phyloP scores from a whole-genome alignment of 2,888 invertebrate species.

The Apocheima hispidaria region DNA sequence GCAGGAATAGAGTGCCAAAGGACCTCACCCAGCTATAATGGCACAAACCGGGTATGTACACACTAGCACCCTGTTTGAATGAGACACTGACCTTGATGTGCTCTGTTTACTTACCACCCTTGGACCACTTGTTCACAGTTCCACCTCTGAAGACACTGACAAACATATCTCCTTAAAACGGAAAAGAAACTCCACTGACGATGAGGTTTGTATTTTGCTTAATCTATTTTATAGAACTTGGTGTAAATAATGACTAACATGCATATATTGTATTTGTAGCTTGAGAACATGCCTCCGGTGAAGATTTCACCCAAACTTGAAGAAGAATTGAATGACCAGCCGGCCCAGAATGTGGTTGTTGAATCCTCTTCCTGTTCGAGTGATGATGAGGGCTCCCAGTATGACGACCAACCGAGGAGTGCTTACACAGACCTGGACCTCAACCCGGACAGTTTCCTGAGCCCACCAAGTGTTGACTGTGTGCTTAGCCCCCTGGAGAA shows the following conservation, averaged over 20 bases:
- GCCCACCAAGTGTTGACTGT: slow-evolving; percentile 81
- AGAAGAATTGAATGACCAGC: slow-evolving; percentile 66
- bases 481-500: slow-evolving; percentile 81
- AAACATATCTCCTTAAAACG: slow-evolving; percentile 75
- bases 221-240: slow-evolving; percentile 28
- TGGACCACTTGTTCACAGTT: slow-evolving; percentile 66
- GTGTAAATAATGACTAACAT: slow-evolving; percentile 5
- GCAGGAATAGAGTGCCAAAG: slow-evolving; percentile 60
- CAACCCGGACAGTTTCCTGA: slow-evolving; percentile 80
- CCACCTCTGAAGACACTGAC: slow-evolving; percentile 72
- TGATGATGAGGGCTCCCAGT: slow-evolving; percentile 74
- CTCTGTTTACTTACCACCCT: slow-evolving; percentile 67
- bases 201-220: slow-evolving; percentile 70
- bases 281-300: slow-evolving; percentile 78
- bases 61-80: slow-evolving; percentile 52
- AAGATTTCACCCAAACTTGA: slow-evolving; percentile 67
- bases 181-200: slow-evolving; percentile 77
- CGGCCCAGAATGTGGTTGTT: slow-evolving; percentile 75
- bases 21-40: slow-evolving; percentile 69
- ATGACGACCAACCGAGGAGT: slow-evolving; percentile 72
- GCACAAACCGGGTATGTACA: slow-evolving; percentile 80
- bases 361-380: slow-evolving; percentile 79
- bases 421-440: slow-evolving; percentile 77
- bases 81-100: slow-evolving; percentile 67
- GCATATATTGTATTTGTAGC: slow-evolving; percentile 61